A percentile compares a stretch with the other conserved stretches of the same genome.
These are phyloP conservation scores for Callyntrura sp. DNA, from an alignment of 2,888 invertebrate species.

Conservation along the genomic window DNA sequence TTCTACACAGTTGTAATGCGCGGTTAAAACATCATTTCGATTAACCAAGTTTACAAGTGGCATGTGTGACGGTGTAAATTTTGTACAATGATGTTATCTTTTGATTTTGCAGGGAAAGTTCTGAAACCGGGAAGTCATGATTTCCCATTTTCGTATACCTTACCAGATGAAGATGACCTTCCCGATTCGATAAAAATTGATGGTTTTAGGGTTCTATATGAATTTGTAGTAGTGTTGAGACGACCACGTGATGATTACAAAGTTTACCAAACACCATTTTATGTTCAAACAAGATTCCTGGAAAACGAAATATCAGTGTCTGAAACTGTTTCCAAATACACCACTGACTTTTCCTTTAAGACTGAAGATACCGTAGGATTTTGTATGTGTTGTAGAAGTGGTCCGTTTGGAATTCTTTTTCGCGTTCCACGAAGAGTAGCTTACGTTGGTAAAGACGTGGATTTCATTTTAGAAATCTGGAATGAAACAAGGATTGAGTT, in stretches of 20 bases:
- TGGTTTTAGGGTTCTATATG: conserved; percentile 70
- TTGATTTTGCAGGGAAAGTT: conserved; percentile 73
- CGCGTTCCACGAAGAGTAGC: conserved; percentile 62
- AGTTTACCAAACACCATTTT: conserved; percentile 79
- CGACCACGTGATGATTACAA: conserved; percentile 77
- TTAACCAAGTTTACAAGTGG: neutral
- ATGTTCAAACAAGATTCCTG: conserved; percentile 57
- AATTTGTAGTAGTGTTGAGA: conserved; percentile 75
- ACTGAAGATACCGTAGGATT: conserved; percentile 60
- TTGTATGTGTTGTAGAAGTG: conserved; percentile 67
- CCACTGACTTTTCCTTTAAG: conserved; percentile 24
- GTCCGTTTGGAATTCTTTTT: conserved; percentile 67
- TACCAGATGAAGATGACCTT: conserved; percentile 64
- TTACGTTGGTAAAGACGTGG: conserved; percentile 60
- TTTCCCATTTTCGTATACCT: conserved; percentile 68
- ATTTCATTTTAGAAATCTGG: conserved; percentile 69
- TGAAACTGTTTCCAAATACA: conserved; percentile 26
- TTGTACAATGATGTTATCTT: neutral
- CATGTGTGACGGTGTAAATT: neutral
- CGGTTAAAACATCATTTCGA: too few species aligned
- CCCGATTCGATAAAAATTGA: conserved; percentile 76
- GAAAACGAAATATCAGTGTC: conserved; percentile 5
- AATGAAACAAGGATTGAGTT: conserved; percentile 63
- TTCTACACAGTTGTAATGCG: conserved; percentile 74
- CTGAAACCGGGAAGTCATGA: conserved; percentile 79